Base-by-base conservation (phyloP, 2,113 vertebrate genomes). In the Mus musculus region DNA sequence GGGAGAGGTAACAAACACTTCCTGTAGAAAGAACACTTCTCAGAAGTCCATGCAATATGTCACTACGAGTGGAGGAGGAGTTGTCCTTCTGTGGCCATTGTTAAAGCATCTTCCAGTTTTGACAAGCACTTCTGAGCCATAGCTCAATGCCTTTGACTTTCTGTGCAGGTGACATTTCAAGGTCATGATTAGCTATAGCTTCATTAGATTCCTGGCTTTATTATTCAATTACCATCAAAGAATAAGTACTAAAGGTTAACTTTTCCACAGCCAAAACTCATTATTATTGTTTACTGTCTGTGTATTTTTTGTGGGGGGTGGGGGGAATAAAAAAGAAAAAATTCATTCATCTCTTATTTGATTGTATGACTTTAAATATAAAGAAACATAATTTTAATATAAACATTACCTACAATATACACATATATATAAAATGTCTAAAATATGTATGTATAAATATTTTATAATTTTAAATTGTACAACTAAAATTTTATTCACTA, bases 231-330 rank as follows among this genome's bases (percentile, higher is more conserved):
- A 82, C 78, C 61, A 16, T 93, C 75, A 95, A 82, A 96, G 63
- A 88, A 76, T 89, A 86, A 86, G n/a, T 20, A 89, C 39, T 46
- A n/a, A 36, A 36, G 54, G 42, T 69, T 77, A 77, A 39, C 33
- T 91, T 71, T 94, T 39, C 19, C 20, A 81, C 89, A 95, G 54
- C 19, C 42, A 19, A 88, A 91, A 90, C 33, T 93, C 61, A 33
- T 85, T 91, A 77, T 89, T 97, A 89, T 81, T 91, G 28, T 84
- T 94, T 93, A 65, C n/a, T 28, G 8, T 67, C 30, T 39, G 8
- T 72, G 9, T 69, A 0, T 39, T 39, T 93, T 13, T 61, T 16
- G 54, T 5, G 36, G 12, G 20, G 9, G 20, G 6, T 36, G 39
- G n/a, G 3, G 36, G 7, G 24, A 69, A 69, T 69, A 69, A 5